Conservation (phyloP, 2,113 vertebrate species). For the zebrafish (Danio rerio) region GRCz12tu NC_133181.1:6496001-6496500, state of each 20-base stretch:
- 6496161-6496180: constrained; percentile 36
- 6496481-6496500: no score
- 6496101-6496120: constrained; percentile 53
- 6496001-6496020: constrained; percentile 61
- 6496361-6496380: no score
- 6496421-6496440: no score
- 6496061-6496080: constrained; percentile 64
- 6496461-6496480: no score
- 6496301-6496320: not conserved
- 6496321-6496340: no score
- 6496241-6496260: constrained; percentile 5
- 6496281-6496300: not conserved
- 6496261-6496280: not conserved
- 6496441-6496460: no score
- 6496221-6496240: constrained; percentile 32
- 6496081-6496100: constrained; percentile 64
- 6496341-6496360: no score
- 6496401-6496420: no score
- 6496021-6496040: constrained; percentile 68
- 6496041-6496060: constrained; percentile 74
- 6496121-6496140: constrained; percentile 43
- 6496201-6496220: constrained; percentile 15
- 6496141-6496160: constrained; percentile 65
- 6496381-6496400: no score
- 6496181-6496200: constrained; percentile 1